Percentiles rank a stretch among this genome's conserved stretches.
Conservation (phyloP, 2,113 vertebrate species). For the Clarias macrocephalus region DNA sequence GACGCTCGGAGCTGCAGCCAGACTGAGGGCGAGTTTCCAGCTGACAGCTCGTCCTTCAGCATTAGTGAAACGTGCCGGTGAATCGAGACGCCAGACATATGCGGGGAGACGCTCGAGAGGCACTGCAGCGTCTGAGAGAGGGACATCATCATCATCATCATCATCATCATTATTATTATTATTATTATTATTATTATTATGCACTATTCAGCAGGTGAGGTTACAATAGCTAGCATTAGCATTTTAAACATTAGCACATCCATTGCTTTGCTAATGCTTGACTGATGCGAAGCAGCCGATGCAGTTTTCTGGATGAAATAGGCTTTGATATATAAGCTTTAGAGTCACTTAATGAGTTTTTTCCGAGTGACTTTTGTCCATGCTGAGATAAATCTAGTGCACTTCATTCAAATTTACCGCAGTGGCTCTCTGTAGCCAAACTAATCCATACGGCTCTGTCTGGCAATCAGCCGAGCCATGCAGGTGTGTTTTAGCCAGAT, state of each 20-base stretch:
- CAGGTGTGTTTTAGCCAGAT: not conserved
- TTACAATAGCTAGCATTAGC: not conserved
- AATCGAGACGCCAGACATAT: not conserved
- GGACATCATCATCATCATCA: not conserved
- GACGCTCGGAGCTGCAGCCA: slow-evolving; percentile 12
- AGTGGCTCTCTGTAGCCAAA: not conserved
- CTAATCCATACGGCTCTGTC: not conserved
- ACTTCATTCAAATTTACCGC: not conserved
- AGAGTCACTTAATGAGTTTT: not conserved
- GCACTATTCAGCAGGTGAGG: not conserved
- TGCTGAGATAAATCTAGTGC: not conserved
- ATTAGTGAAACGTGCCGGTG: not conserved
- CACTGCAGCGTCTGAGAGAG: not conserved
- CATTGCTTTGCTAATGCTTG: not conserved
- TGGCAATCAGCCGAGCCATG: not conserved
- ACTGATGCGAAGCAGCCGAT: not conserved
- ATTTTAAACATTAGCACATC: too few species aligned
- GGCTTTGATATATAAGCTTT: not conserved
- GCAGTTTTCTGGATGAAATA: not conserved
- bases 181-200: not conserved
- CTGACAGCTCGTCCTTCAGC: slow-evolving; percentile 37
- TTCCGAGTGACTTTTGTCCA: not conserved
- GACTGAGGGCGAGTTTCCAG: slow-evolving; percentile 36
- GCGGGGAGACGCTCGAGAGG: not conserved
- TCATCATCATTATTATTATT: too few species aligned